A percentile compares a stretch with the other conserved stretches of the same genome.
phyloP scores from a whole-genome alignment of 2,888 invertebrate genomes.

The Melanargia galathea region DNA sequence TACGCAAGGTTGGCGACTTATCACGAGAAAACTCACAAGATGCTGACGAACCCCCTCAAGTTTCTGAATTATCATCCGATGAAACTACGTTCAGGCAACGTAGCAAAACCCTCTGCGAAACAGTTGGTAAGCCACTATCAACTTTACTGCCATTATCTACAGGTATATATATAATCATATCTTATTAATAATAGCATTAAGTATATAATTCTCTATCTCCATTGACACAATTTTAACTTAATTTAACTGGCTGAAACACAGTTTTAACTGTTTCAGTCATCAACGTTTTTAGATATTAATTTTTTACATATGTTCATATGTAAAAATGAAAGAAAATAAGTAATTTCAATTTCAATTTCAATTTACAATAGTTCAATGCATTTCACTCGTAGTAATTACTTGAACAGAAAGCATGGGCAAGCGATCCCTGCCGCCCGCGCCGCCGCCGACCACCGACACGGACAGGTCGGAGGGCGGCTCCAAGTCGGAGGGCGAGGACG shows the following conservation, averaged over 20 bases:
- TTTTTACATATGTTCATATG: too few species aligned
- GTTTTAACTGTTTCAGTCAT: too few species aligned
- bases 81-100: constrained; percentile 87
- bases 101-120: constrained; percentile 95
- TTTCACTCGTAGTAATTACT: background rate
- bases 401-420: constrained; percentile 42
- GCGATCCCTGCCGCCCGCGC: constrained; percentile 37
- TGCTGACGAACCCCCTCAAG: constrained; percentile 78
- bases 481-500: constrained; percentile 94
- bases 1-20: constrained; percentile 84
- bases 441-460: constrained; percentile 70
- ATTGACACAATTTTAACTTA: too few species aligned
- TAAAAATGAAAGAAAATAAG: too few species aligned
- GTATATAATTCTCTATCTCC: too few species aligned
- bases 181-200: background rate
- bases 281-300: too few species aligned
- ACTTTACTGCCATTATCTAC: background rate
- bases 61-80: constrained; percentile 51
- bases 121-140: constrained; percentile 81
- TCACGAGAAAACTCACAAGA: constrained; percentile 88
- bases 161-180: too few species aligned
- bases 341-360: too few species aligned
- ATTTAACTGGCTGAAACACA: too few species aligned
- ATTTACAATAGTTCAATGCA: too few species aligned
- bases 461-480: constrained; percentile 85